Conservation (phyloP, 2,888 invertebrate genomes). For the Campopleginae sp. region DNA sequence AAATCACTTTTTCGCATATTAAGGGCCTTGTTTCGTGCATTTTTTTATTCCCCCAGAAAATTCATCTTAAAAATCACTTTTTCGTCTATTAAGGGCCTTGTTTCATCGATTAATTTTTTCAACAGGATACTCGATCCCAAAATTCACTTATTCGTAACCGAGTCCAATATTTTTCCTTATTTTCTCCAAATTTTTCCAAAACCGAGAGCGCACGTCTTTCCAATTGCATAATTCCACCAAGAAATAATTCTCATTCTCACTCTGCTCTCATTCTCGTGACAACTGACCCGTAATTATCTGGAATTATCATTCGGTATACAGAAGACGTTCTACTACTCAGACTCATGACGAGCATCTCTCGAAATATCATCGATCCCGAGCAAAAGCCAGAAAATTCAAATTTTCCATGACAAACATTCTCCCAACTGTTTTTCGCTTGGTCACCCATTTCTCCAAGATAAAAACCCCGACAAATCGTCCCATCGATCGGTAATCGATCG, state of each 20-base stretch:
- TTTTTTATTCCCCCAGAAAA: no score
- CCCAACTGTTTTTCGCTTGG: conserved; percentile 3
- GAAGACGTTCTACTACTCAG: conserved; percentile 1
- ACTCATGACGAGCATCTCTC: conserved; percentile 35
- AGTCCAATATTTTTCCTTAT: no score
- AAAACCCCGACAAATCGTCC: no score
- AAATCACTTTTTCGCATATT: no score
- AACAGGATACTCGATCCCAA: no score
- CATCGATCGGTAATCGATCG: no score
- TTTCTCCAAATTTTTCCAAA: neutral
- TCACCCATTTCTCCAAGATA: neutral
- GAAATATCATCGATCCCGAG: conserved; percentile 45
- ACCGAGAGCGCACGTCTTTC: neutral
- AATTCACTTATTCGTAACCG: no score
- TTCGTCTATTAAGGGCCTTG: no score
- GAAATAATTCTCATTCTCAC: conserved; percentile 40
- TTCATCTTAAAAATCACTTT: no score
- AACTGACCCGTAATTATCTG: conserved; percentile 52
- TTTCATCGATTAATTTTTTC: no score
- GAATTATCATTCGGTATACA: conserved; percentile 38
- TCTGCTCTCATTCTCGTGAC: conserved; percentile 8
- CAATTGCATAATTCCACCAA: conserved; percentile 48
- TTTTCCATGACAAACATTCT: conserved; percentile 46
- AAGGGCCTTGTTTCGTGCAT: no score
- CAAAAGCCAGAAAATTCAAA: conserved; percentile 45